phyloP scores from a whole-genome alignment of 2,113 vertebrate genomes.

The Pica pica region DNA sequence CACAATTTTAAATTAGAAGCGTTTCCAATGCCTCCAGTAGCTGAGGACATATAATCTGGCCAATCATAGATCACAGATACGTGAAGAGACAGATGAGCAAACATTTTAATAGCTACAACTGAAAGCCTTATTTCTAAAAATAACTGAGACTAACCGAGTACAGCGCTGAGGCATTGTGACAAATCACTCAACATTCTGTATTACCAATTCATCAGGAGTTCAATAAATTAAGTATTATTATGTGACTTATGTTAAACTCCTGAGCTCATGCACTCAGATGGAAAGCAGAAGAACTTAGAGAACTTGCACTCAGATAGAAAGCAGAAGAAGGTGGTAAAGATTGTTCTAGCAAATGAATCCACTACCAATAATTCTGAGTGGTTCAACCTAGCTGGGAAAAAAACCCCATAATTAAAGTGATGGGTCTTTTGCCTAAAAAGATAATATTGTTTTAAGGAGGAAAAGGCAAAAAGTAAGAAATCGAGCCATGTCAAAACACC shows the following conservation, averaged over 20 bases:
- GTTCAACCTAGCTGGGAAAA: background rate
- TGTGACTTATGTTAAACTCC: background rate
- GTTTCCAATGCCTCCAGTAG: background rate
- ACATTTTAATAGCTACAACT: background rate
- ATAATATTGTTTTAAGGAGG: background rate
- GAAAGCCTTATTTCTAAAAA: background rate
- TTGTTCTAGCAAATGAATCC: background rate
- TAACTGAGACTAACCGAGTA: background rate
- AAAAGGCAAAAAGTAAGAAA: background rate
- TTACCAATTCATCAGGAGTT: background rate
- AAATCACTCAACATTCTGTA: background rate
- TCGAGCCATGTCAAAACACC: background rate
- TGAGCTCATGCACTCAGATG: fast-evolving
- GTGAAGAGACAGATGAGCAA: background rate
- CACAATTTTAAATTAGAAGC: background rate
- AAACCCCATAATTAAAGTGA: background rate
- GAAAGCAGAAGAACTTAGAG: background rate
- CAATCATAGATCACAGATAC: background rate
- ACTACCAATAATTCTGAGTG: background rate
- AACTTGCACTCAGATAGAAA: fast-evolving
- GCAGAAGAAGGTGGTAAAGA: background rate
- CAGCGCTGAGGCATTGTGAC: background rate
- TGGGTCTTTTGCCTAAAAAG: background rate
- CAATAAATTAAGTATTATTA: background rate
- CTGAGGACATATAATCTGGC: background rate